These are phyloP conservation scores for Nannoperca obscura DNA, from an alignment of 2,797 vertebrate genomes.

Conservation along the genomic window DNA sequence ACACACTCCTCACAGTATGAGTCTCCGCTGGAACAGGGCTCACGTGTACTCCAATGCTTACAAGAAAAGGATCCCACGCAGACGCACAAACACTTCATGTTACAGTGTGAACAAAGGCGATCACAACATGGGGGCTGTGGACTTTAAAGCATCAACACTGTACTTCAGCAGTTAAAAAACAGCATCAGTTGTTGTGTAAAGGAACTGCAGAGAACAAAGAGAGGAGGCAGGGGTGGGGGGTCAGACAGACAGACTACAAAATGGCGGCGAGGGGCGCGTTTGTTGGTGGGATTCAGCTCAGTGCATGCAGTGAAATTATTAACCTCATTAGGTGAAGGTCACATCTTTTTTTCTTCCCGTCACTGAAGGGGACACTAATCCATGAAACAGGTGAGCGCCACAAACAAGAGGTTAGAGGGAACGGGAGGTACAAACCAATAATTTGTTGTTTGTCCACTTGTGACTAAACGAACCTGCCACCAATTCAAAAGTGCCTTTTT, in stretches of 20 bases:
- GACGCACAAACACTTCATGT: neutral
- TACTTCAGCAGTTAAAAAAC: neutral
- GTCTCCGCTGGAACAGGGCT: constrained; percentile 11
- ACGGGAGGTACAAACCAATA: too few relatives aligned
- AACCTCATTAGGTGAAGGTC: constrained; percentile 72
- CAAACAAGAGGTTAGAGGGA: neutral
- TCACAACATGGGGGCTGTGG: constrained; percentile 11
- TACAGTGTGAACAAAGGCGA: constrained; percentile 30
- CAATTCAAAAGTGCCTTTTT: neutral
- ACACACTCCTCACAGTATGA: constrained; percentile 18
- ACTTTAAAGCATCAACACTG: neutral
- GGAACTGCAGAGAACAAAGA: constrained; percentile 23
- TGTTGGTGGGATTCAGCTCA: constrained; percentile 34
- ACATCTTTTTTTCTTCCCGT: constrained; percentile 44
- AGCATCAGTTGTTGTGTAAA: neutral
- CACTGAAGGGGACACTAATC: constrained; percentile 28
- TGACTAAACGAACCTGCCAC: neutral
- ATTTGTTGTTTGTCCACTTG: neutral
- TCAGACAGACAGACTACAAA: constrained; percentile 28
- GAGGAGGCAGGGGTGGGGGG: too few relatives aligned
- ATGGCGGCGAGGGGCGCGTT: constrained; percentile 47
- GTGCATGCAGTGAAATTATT: constrained; percentile 47
- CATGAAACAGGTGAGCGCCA: neutral
- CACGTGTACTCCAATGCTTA: constrained; percentile 51
- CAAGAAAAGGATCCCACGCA: neutral